These are phyloP conservation scores for Alethe diademata DNA, from an alignment of 2,113 vertebrate species.

Conservation along the genomic window DNA sequence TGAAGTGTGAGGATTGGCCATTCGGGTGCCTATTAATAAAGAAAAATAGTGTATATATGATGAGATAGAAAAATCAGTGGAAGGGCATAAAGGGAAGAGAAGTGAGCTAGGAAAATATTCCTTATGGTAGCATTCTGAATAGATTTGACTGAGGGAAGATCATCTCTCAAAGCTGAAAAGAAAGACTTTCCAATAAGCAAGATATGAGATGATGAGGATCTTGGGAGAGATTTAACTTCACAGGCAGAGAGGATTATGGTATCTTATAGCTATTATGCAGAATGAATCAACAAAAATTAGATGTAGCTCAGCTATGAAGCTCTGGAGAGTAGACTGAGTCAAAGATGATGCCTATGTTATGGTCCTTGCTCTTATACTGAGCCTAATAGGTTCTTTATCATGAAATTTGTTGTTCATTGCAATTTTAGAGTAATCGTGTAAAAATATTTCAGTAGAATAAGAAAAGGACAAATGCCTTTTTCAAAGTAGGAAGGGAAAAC, in stretches of 20 bases:
- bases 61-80: neutral
- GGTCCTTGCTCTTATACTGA: neutral
- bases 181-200: slow-evolving; percentile 34
- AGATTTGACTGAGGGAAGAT: neutral
- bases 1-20: neutral
- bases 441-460: neutral
- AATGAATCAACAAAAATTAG: slow-evolving; percentile 45
- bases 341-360: neutral
- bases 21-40: slow-evolving; percentile 18
- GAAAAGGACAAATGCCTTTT: neutral
- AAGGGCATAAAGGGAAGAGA: neutral
- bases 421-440: neutral
- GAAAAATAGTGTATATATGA: neutral
- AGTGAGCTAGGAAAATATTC: neutral
- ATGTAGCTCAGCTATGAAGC: neutral
- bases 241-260: neutral
- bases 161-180: neutral
- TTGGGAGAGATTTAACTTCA: slow-evolving; percentile 17
- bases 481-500: neutral
- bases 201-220: slow-evolving; percentile 18
- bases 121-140: neutral
- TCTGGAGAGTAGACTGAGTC: neutral
- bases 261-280: slow-evolving; percentile 16
- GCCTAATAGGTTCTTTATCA: neutral
- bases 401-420: neutral